Evolutionary conservation across 2,797 vertebrate genomes (phyloP).

Genomic region (Cossypha caffra): DNA sequence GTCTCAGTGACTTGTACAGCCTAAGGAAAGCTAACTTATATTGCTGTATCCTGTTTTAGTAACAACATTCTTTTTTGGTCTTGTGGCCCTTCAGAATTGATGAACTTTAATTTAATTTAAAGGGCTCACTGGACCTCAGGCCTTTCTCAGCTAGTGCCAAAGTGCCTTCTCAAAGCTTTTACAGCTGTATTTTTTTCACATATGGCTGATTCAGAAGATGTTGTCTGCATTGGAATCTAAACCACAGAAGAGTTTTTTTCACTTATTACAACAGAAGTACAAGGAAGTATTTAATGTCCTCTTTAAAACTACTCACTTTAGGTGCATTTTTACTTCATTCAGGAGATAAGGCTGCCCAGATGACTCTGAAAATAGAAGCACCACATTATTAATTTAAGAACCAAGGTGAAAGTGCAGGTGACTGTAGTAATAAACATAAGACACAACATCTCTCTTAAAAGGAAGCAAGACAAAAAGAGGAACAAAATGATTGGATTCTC

Average conservation of each 20-base stretch:
- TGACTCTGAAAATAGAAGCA: background rate
- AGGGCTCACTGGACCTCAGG: background rate
- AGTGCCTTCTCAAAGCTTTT: background rate
- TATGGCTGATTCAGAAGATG: background rate
- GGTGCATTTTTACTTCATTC: background rate
- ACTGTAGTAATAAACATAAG: background rate
- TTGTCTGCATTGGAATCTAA: background rate
- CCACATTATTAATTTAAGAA: background rate
- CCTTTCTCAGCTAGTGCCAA: background rate
- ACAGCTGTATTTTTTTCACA: background rate
- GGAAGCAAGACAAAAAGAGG: background rate
- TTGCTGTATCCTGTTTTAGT: too few relatives aligned
- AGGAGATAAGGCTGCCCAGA: background rate
- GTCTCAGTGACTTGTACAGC: too few relatives aligned
- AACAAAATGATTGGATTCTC: background rate
- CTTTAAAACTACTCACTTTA: slow-evolving; percentile 17
- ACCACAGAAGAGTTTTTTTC: background rate
- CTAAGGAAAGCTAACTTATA: too few relatives aligned
- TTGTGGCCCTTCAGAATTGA: too few relatives aligned
- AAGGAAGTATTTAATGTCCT: background rate
- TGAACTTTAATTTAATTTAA: too few relatives aligned
- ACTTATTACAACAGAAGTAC: background rate
- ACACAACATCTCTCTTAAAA: background rate
- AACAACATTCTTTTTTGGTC: too few relatives aligned
- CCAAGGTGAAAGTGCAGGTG: background rate